Evolutionary conservation across 2,888 invertebrate species (phyloP), one percentile per base, ranked within the genome.

Genomic region (Eulithis prunata): DNA sequence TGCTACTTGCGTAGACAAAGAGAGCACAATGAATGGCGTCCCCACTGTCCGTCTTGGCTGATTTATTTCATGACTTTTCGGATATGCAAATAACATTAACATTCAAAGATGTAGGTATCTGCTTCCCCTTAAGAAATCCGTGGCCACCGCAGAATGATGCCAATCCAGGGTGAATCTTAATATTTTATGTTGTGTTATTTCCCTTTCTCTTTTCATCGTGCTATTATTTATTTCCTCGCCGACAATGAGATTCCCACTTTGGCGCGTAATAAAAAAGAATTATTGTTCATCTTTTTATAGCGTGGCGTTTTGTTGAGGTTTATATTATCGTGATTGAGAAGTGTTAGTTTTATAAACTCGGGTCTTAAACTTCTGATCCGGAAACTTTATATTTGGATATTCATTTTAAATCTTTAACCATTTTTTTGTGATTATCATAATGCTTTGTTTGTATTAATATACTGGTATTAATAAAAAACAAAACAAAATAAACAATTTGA

Each of bases 241-340:
- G 90, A 91, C 92, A 91, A 88, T 91, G 91, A 93, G 90, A 92
- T 93, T 91, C 92, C 90, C 91, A 91, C 92, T 93, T 91, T 90
- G 86, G 91, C 84, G 87, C 86, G 88, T 91, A 91, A 91, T 93
- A 92, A 92, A 93, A 92, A 88, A 90, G 91, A 92, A 91, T 93
- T 92, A 93, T 92, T 90, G 92, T 90, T 92, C 90, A 91, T 91
- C 89, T 91, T 89, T 93, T 93, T 89, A 90, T 87, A 85, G 84
- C 86, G 80, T 76, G 79, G 79, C 89, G 88, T 90, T 91, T 92
- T 91, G 89, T 88, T 87, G 85, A 85, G 82, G 79, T 89, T 89
- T 86, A 87, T 89, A 84, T 85, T 83, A 82, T 83, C 77, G 83
- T 84, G 86, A 90, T 91, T 90, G 86, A 88, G 78, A 79, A 86